phyloP scores from a whole-genome alignment of 2,888 invertebrate genomes.

The Agrotis segetum region DNA sequence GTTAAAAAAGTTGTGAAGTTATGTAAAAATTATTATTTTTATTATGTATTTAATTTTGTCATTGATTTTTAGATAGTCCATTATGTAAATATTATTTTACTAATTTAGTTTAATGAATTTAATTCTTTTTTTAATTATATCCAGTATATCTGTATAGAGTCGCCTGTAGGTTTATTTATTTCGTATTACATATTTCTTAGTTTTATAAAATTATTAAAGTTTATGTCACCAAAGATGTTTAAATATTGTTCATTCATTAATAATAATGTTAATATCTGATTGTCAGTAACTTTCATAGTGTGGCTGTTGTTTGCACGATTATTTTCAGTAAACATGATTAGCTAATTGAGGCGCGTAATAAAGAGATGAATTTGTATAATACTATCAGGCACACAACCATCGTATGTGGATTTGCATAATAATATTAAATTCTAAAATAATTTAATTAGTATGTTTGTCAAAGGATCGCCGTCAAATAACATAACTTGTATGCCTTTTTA shows the following conservation, averaged over 20 bases:
- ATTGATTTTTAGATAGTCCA: constrained; percentile 16
- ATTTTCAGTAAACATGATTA: background rate
- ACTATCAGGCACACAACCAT: background rate
- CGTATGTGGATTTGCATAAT: background rate
- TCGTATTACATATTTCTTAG: constrained; percentile 16
- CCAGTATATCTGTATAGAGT: constrained; percentile 33
- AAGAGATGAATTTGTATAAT: constrained; percentile 2
- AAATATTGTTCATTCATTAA: constrained; percentile 38
- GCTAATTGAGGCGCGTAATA: background rate
- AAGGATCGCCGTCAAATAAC: constrained; percentile 55
- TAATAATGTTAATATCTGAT: constrained; percentile 17
- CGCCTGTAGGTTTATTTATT: constrained; percentile 23
- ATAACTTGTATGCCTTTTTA: constrained; percentile 61
- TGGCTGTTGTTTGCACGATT: constrained; percentile 11
- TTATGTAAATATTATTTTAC: constrained; percentile 39
- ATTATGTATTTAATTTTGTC: constrained; percentile 1
- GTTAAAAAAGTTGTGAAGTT: background rate
- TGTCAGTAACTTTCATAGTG: constrained; percentile 12
- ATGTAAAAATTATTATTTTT: background rate
- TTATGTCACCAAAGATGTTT: constrained; percentile 62
- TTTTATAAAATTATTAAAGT: constrained; percentile 28
- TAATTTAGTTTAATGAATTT: constrained; percentile 16
- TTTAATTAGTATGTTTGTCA: constrained; percentile 19
- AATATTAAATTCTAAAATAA: constrained; percentile 16
- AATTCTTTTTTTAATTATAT: constrained; percentile 19